Evolutionary conservation across 2,797 vertebrate genomes (phyloP).

Genomic region (Brachymystax lenok): DNA sequence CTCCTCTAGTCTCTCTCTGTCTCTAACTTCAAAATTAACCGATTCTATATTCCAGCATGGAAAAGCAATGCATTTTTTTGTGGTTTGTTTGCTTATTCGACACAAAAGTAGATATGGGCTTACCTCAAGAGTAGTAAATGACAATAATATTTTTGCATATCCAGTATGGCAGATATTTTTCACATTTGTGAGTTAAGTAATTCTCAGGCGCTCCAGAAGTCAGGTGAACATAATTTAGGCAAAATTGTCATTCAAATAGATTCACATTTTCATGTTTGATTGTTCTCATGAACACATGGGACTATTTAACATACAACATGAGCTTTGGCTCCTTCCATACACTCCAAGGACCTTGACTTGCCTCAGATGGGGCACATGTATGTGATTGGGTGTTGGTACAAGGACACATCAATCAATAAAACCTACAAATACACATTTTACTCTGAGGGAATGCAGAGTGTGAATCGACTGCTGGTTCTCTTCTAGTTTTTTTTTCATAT

Average conservation of each 20-base stretch:
- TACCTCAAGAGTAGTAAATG: too few species aligned
- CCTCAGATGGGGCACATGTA: too few species aligned
- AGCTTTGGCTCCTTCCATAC: too few species aligned
- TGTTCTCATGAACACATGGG: too few species aligned
- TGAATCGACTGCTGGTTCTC: neutral
- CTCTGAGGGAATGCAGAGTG: neutral
- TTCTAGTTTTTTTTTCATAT: neutral
- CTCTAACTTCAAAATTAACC: neutral
- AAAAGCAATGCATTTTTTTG: too few species aligned
- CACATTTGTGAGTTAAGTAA: neutral
- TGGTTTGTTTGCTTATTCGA: too few species aligned
- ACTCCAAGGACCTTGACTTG: too few species aligned
- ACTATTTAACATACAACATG: too few species aligned
- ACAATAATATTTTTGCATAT: neutral
- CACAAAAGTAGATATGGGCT: too few species aligned
- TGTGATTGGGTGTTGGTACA: neutral
- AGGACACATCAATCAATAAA: neutral
- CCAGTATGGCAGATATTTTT: neutral
- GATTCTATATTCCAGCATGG: too few species aligned
- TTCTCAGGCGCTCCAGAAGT: neutral
- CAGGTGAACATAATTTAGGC: neutral
- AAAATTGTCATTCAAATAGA: too few species aligned
- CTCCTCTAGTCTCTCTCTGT: neutral
- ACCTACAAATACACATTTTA: neutral
- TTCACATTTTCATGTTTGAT: too few species aligned